Percentiles rank a stretch among this genome's conserved stretches.
Conservation (phyloP, 53 echinoderm and acorn worm genomes). For the Echinometra lucunter region DNA sequence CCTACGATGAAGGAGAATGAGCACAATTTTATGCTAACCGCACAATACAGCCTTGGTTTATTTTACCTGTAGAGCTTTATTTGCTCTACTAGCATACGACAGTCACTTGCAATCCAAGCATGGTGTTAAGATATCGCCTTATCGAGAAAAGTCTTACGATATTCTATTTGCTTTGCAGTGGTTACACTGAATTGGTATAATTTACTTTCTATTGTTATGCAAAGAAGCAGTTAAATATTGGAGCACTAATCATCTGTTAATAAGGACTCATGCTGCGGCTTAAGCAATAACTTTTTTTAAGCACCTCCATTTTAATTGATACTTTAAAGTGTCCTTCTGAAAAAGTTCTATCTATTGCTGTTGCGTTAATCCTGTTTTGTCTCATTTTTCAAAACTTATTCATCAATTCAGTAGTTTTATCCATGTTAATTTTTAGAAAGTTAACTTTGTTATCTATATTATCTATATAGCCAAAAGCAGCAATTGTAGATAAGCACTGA, state of each 20-base stretch:
- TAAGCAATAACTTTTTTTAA: background rate
- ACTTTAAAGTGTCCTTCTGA: background rate
- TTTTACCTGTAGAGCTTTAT: background rate
- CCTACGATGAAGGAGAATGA: background rate
- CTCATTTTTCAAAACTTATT: background rate
- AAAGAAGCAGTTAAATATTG: background rate
- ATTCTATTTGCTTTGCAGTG: background rate
- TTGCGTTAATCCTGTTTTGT: background rate
- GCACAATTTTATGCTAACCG: background rate
- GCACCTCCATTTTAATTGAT: background rate
- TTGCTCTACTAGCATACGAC: background rate
- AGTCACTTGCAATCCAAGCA: background rate
- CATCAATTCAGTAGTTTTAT: background rate
- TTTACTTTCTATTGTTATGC: conserved; percentile 4
- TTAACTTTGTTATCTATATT: background rate
- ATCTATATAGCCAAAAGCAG: background rate
- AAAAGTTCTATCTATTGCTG: background rate
- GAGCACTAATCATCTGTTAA: background rate
- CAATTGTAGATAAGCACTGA: background rate
- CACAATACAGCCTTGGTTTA: background rate
- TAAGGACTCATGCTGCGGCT: background rate
- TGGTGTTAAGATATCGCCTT: background rate
- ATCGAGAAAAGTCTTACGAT: background rate
- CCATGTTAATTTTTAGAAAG: background rate
- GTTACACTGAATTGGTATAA: background rate